Conservation (phyloP, 1,140 invertebrate species). For the Eumeta japonica region DNA sequence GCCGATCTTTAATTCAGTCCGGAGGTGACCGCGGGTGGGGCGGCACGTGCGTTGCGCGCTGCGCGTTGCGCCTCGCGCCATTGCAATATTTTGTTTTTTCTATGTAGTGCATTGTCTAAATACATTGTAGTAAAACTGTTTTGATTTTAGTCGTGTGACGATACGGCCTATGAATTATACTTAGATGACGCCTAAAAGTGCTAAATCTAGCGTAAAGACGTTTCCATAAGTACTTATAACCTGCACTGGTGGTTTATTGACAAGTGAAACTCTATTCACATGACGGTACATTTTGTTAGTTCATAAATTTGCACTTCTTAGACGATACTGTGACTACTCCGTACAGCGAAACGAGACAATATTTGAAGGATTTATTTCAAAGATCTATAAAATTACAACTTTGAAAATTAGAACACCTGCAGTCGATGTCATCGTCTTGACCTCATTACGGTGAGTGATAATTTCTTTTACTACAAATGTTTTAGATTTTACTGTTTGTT, state of each 20-base stretch:
- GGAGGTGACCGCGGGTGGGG: slow-evolving; percentile 47
- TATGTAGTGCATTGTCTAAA: slow-evolving; percentile 45
- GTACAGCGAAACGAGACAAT: too few relatives aligned
- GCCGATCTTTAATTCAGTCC: slow-evolving; percentile 43
- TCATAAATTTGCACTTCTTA: too few relatives aligned
- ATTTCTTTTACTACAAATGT: too few relatives aligned
- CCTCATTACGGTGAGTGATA: too few relatives aligned
- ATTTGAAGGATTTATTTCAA: too few relatives aligned
- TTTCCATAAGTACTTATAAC: slow-evolving; percentile 26
- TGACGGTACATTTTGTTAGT: too few relatives aligned
- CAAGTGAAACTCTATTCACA: slow-evolving; percentile 50
- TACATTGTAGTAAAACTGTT: slow-evolving; percentile 34
- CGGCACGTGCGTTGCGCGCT: slow-evolving; percentile 40
- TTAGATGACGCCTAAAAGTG: slow-evolving; percentile 20
- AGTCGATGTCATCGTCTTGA: too few relatives aligned
- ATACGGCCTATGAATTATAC: slow-evolving; percentile 27
- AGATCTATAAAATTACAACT: too few relatives aligned
- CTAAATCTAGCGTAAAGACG: slow-evolving; percentile 22
- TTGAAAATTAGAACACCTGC: too few relatives aligned
- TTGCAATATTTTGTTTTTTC: slow-evolving; percentile 48
- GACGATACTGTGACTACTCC: too few relatives aligned
- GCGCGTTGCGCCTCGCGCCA: slow-evolving; percentile 35
- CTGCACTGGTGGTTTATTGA: slow-evolving; percentile 42
- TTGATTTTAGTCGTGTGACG: slow-evolving; percentile 33
- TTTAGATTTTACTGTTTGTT: too few relatives aligned